phyloP scores from a whole-genome alignment of 2,797 vertebrate species.

The Clarias platycephalus region DNA sequence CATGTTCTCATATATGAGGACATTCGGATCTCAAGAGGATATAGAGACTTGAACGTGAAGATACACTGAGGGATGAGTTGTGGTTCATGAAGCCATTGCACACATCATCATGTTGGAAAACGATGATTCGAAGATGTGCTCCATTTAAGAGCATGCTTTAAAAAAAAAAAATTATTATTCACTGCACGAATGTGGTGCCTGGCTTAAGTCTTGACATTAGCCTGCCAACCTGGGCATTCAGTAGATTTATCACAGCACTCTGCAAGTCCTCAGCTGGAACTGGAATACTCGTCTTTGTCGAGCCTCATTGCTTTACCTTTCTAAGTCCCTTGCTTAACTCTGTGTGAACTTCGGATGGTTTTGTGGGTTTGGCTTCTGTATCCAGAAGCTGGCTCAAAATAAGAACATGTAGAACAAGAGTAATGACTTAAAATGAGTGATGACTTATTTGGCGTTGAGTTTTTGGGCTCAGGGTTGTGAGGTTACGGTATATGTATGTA shows the following conservation, averaged over 20 bases:
- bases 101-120: conserved; percentile 31
- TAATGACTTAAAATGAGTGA: conserved; percentile 4
- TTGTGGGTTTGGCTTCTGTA: conserved; percentile 39
- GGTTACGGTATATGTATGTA: not conserved
- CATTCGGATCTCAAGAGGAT: no score
- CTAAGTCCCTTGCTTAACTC: conserved; percentile 34
- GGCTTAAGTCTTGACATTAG: conserved; percentile 38
- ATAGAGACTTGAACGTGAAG: not conserved
- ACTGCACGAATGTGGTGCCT: conserved; percentile 17
- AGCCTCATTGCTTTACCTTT: conserved; percentile 26
- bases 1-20: no score
- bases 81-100: conserved; percentile 24
- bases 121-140: conserved; percentile 28
- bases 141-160: conserved; percentile 10
- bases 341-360: conserved; percentile 34
- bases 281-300: conserved; percentile 26
- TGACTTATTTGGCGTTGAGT: not conserved
- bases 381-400: conserved; percentile 28
- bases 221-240: conserved; percentile 28
- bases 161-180: no score
- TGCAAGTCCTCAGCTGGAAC: conserved; percentile 32
- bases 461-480: not conserved
- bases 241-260: conserved; percentile 50
- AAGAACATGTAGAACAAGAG: conserved; percentile 11
- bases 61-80: conserved; percentile 14